A percentile compares a stretch with the other conserved stretches of the same genome.
Conservation (phyloP, 2,113 vertebrate species). For the Riparia riparia region DNA sequence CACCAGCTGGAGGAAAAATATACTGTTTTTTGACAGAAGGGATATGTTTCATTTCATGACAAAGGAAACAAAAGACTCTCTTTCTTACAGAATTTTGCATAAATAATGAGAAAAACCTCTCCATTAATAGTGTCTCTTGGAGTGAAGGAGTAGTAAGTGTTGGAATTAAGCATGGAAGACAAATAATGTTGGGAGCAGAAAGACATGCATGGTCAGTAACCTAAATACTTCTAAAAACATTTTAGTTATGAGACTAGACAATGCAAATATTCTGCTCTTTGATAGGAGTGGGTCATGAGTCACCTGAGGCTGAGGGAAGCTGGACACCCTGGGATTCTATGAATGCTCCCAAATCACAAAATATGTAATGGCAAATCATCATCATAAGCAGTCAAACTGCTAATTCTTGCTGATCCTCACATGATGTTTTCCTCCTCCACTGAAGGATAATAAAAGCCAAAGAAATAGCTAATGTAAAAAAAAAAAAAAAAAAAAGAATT, state of each 20-base stretch:
- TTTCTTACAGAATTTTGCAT: neutral
- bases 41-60: neutral
- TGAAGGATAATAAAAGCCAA: neutral
- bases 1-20: neutral
- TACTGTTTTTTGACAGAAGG: neutral
- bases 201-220: neutral
- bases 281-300: accelerated
- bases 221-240: neutral
- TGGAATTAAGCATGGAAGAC: neutral
- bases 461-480: neutral
- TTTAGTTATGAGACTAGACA: neutral
- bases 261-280: neutral
- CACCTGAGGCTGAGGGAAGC: neutral
- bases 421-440: neutral
- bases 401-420: neutral
- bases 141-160: neutral
- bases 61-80: neutral
- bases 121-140: neutral
- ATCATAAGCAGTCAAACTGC: neutral
- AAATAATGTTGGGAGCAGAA: neutral
- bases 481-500: neutral
- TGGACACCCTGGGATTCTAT: neutral
- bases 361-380: neutral
- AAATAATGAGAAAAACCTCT: neutral
- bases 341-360: neutral